Evolutionary conservation across 2,113 vertebrate genomes (phyloP).

Genomic region (Solea solea): DNA sequence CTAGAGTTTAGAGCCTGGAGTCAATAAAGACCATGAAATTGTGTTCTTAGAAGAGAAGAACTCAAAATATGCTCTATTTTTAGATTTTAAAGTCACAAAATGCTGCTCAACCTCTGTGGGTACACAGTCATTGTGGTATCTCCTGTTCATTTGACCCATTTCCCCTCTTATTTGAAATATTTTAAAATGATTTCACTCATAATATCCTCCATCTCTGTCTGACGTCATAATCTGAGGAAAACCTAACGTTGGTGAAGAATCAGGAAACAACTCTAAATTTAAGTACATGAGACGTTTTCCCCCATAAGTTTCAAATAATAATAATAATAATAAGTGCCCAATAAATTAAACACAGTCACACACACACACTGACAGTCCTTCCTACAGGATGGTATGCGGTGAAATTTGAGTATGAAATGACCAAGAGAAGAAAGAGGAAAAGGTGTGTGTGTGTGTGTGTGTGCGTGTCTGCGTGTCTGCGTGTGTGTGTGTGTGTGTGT

Average conservation of each 20-base stretch:
- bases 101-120: no score
- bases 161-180: no score
- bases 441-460: constrained; percentile 30
- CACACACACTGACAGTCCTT: background rate
- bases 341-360: background rate
- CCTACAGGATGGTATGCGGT: constrained; percentile 59
- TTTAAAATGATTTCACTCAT: no score
- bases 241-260: no score
- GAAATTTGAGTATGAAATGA: constrained; percentile 54
- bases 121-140: no score
- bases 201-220: no score
- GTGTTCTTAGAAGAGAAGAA: no score
- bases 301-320: constrained; percentile 12
- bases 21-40: background rate
- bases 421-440: constrained; percentile 13
- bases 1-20: background rate
- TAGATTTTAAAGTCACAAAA: no score
- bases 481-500: constrained; percentile 36
- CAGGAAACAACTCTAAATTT: background rate
- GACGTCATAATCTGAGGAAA: no score
- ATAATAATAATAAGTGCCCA: background rate
- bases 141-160: no score
- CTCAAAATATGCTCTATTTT: no score
- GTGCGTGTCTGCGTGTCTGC: constrained; percentile 25
- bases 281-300: background rate